These are phyloP conservation scores for Thamnophis elegans DNA, from an alignment of 2,797 vertebrate species.

Conservation along the genomic window DNA sequence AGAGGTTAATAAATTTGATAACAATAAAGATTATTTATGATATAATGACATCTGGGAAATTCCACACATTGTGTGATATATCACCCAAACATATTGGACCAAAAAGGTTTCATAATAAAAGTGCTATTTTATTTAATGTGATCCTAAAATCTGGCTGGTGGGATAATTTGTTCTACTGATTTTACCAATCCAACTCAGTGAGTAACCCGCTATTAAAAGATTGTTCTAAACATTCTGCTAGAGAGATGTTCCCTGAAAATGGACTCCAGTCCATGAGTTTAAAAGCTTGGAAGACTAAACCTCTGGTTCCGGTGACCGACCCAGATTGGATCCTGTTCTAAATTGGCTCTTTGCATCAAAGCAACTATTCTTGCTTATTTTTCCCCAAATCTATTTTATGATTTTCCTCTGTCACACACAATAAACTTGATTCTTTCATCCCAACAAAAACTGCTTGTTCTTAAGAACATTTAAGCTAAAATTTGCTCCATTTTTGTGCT, in stretches of 20 bases:
- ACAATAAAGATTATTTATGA: not conserved
- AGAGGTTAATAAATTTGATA: not conserved
- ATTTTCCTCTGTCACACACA: conserved; percentile 3
- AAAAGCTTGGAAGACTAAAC: not conserved
- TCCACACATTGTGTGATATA: not conserved
- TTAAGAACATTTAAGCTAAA: not conserved
- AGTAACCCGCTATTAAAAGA: not conserved
- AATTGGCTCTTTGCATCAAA: not conserved
- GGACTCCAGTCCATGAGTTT: not conserved
- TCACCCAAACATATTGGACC: not conserved
- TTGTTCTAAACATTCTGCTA: not conserved
- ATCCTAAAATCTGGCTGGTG: not conserved
- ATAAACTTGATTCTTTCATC: conserved; percentile 6
- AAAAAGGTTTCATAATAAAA: not conserved
- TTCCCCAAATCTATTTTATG: not conserved
- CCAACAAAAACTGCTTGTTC: not conserved
- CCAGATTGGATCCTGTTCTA: not conserved
- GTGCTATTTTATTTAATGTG: not conserved
- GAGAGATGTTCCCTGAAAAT: not conserved
- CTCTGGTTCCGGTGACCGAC: not conserved
- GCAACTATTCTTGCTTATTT: conserved; percentile 4
- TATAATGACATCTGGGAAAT: not conserved
- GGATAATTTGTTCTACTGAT: not conserved
- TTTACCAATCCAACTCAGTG: not conserved
- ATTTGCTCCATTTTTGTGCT: not conserved